phyloP scores from a whole-genome alignment of 2,888 invertebrate species.

The Synanthedon myopaeformis region DNA sequence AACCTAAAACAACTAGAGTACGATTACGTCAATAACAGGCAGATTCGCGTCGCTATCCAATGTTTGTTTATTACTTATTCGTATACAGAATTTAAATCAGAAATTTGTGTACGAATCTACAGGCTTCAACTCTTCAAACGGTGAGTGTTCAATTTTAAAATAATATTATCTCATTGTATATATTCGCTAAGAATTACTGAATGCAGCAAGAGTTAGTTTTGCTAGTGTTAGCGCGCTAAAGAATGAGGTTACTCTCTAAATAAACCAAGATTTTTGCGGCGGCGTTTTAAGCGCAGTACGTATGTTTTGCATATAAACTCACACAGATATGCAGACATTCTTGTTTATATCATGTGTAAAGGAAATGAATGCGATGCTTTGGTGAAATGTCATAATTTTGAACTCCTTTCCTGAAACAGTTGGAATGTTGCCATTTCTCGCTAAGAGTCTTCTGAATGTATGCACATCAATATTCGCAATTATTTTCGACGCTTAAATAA shows the following conservation, averaged over 20 bases:
- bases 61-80: constrained; percentile 33
- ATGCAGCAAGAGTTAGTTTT: constrained; percentile 42
- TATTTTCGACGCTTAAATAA: neutral
- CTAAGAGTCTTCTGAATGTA: neutral
- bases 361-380: neutral
- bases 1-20: constrained; percentile 21
- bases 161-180: constrained; percentile 17
- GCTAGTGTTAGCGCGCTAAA: constrained; percentile 28
- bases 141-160: constrained; percentile 33
- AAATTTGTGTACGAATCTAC: constrained; percentile 13
- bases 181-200: constrained; percentile 30
- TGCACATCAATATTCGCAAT: neutral
- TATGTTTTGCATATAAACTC: neutral
- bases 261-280: constrained; percentile 41
- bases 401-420: neutral
- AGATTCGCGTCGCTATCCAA: constrained; percentile 16
- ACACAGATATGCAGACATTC: neutral
- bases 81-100: constrained; percentile 22
- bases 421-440: neutral
- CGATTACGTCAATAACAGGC: constrained; percentile 38
- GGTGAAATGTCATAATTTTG: neutral
- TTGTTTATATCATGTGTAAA: neutral
- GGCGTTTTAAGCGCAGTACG: constrained; percentile 18
- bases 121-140: constrained; percentile 29
- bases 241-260: constrained; percentile 57